Evolutionary conservation across 2,797 vertebrate genomes (phyloP).

Genomic region (Pseudomugil gertrudae): DNA sequence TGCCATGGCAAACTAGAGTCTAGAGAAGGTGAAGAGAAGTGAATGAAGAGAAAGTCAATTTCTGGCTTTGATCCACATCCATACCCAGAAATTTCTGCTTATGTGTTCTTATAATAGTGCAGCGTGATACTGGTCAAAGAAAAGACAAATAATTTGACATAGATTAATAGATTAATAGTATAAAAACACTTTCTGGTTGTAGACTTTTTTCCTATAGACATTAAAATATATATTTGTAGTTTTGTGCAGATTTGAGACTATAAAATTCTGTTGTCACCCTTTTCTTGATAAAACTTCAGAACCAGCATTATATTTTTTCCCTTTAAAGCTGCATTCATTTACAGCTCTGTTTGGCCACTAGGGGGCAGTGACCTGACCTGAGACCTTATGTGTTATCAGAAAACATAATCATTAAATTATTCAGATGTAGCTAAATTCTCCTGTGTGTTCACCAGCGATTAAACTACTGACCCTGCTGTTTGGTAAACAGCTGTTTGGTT

Average conservation of each 20-base stretch:
- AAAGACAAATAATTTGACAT: not conserved
- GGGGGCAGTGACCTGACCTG: not conserved
- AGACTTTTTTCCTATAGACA: not conserved
- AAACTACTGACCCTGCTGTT: not conserved
- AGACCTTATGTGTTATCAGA: not conserved
- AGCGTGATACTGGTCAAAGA: not conserved
- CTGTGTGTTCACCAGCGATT: not conserved
- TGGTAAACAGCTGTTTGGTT: not conserved
- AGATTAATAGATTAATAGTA: too few relatives aligned
- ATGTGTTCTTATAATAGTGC: not conserved
- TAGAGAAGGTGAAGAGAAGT: conserved; percentile 27
- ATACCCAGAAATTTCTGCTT: not conserved
- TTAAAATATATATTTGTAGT: not conserved
- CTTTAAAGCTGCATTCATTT: not conserved
- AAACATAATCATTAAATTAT: not conserved
- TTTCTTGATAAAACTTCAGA: not conserved
- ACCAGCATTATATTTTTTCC: not conserved
- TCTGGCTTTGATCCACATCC: conserved; percentile 8
- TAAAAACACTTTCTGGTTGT: not conserved
- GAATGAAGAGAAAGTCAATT: conserved; percentile 32
- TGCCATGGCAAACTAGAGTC: conserved; percentile 84
- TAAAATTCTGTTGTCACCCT: not conserved
- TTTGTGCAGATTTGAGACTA: not conserved
- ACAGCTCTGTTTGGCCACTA: not conserved
- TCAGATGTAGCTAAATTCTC: not conserved